A percentile compares a stretch with the other conserved stretches of the same genome.
Conservation (phyloP, 1,140 invertebrate species). For the Drosophila eugracilis region DNA sequence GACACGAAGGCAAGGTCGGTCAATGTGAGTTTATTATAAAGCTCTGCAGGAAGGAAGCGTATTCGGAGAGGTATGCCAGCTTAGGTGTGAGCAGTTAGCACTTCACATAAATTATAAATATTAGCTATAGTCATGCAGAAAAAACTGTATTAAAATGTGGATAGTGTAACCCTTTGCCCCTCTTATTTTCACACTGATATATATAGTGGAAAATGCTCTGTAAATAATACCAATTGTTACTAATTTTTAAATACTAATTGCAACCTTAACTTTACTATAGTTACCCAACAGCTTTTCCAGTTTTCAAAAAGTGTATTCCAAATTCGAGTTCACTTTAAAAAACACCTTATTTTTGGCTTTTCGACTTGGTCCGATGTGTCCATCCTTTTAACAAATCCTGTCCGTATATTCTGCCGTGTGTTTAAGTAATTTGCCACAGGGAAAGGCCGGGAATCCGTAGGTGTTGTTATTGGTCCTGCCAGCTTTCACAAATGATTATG, state of each 20-base stretch:
- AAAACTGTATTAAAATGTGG: neutral
- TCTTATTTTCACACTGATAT: too few species aligned
- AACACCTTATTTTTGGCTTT: conserved; percentile 4
- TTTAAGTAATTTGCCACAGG: conserved; percentile 77
- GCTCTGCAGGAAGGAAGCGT: conserved; percentile 28
- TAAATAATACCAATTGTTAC: too few species aligned
- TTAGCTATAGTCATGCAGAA: neutral
- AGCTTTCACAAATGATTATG: conserved; percentile 83
- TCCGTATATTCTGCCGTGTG: conserved; percentile 48
- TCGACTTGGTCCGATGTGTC: conserved; percentile 18
- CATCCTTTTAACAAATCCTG: conserved; percentile 30
- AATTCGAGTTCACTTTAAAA: neutral
- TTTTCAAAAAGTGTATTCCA: conserved; percentile 7
- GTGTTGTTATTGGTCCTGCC: conserved; percentile 62
- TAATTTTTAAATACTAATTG: too few species aligned
- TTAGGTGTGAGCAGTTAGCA: conserved; percentile 14
- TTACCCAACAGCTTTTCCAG: too few species aligned
- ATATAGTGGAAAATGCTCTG: too few species aligned
- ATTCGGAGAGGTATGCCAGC: conserved; percentile 16
- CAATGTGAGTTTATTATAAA: conserved; percentile 73
- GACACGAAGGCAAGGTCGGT: conserved; percentile 56
- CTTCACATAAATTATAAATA: conserved; percentile 18
- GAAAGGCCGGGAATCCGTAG: conserved; percentile 38
- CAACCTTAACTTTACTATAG: neutral
- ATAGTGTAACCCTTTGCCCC: too few species aligned